Base-by-base conservation (phyloP, 2,797 vertebrate genomes). In the Danio kyathit region DNA sequence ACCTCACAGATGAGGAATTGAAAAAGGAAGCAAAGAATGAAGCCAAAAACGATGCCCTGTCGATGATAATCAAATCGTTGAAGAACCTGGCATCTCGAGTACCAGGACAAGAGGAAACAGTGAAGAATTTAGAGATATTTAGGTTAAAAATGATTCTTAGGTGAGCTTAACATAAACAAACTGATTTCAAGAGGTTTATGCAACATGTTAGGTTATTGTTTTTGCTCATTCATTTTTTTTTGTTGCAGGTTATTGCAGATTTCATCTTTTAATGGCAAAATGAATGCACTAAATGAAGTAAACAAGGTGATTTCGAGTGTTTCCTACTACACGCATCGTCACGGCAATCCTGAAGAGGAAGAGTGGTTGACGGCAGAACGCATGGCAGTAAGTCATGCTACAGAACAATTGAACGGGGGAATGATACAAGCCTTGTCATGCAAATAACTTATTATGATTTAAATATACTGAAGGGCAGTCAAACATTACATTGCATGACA, bases 61-160 rank as follows among this genome's bases (percentile, higher is more conserved):
- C 98, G 85, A 99, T 99, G 98, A 99, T 99, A 95, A 99, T 99
- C 94, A 99, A 99, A 92, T 99, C 98, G 90, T 92, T 99, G 88
- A 99, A 99, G 92, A 99, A 97, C 89, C 95, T 99, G 95, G 98
- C 98, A 88, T 99, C 98, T 86, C 96, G 97, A 86, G 97, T 99
- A 90, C 97, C 98, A 82, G 98, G 98, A 85, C 98, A 99, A 93
- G 98, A 99, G 92, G 98, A 99, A 95, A 99, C 97, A 5, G 98
- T 99, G 92, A 99, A 99, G 94, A 99, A 98, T 89, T 97, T 99
- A 97, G 98, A 99, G 94, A 99, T 99, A 95, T 99, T 99, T 98
- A 98, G 98, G 87, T 96, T 99, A 96, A 99, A 99, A 98, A 99
- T 99, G 98, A 99, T 99, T 94, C 98, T 99, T 97, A 99, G 98